These are phyloP conservation scores for Lacerta viridis DNA, from an alignment of 2,797 vertebrate genomes.

Conservation along the genomic window DNA sequence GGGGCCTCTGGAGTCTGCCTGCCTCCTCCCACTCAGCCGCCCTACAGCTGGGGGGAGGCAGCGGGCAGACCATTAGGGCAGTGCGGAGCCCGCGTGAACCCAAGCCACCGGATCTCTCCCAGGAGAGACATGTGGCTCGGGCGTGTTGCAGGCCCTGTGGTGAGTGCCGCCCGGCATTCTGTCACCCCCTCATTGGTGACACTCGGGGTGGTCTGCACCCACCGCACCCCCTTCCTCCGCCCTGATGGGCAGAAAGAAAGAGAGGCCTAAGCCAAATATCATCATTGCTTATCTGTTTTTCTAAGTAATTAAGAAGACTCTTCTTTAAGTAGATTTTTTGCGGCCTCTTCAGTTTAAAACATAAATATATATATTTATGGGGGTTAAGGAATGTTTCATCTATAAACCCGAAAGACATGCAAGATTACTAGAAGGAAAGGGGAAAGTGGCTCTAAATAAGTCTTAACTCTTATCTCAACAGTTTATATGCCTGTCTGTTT, in stretches of 20 bases:
- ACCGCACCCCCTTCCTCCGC: too few species aligned
- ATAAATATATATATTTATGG: neutral
- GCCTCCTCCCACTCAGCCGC: too few species aligned
- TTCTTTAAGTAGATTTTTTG: neutral
- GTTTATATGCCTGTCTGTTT: neutral
- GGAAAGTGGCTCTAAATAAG: neutral
- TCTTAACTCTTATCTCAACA: neutral
- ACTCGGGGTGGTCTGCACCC: too few species aligned
- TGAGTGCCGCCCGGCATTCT: too few species aligned
- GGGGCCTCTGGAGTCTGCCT: too few species aligned
- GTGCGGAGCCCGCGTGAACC: too few species aligned
- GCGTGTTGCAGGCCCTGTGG: too few species aligned
- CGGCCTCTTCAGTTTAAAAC: neutral
- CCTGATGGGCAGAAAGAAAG: neutral
- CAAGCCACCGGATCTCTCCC: too few species aligned
- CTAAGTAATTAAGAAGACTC: neutral
- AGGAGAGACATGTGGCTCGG: too few species aligned
- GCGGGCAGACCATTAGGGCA: too few species aligned
- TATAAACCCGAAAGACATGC: neutral
- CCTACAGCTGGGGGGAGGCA: too few species aligned
- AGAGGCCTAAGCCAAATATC: neutral
- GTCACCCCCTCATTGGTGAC: too few species aligned
- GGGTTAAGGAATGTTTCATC: conserved; percentile 5
- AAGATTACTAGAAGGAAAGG: neutral
- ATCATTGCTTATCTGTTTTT: neutral